Conservation (phyloP, 2,797 vertebrate genomes). For the Neostethus bicornis region DNA sequence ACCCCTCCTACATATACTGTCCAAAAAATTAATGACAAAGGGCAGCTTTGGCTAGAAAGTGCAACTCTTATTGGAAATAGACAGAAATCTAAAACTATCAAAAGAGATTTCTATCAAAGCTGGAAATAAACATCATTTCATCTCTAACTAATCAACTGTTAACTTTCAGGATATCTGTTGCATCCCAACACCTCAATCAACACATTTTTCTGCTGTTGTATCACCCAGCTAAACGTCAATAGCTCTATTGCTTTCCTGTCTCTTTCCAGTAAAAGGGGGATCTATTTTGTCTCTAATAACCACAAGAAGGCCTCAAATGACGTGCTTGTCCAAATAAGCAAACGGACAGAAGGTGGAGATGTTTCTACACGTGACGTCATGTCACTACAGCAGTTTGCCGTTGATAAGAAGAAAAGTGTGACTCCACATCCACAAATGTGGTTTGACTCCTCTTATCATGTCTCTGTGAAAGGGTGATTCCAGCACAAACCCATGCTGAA, state of each 20-base stretch:
- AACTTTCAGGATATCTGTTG: no score
- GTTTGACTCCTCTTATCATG: slow-evolving; percentile 54
- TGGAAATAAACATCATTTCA: slow-evolving; percentile 6
- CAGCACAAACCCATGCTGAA: not conserved
- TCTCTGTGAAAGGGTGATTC: slow-evolving; percentile 30
- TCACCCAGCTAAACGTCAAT: not conserved
- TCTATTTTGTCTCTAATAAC: not conserved
- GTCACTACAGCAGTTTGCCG: slow-evolving; percentile 56
- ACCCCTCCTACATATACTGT: no score
- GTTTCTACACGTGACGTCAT: slow-evolving; percentile 69
- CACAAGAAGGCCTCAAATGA: slow-evolving; percentile 42
- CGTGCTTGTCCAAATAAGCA: slow-evolving; percentile 49
- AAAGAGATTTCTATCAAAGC: not conserved
- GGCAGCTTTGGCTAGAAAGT: no score
- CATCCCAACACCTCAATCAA: slow-evolving; percentile 26
- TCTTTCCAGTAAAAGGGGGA: slow-evolving; percentile 6
- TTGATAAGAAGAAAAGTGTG: slow-evolving; percentile 68
- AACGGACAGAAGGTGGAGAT: slow-evolving; percentile 36
- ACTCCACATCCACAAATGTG: slow-evolving; percentile 68
- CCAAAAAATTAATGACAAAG: no score
- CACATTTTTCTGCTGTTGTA: slow-evolving; percentile 20
- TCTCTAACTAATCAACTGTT: no score
- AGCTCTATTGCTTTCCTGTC: not conserved
- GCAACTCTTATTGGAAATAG: no score
- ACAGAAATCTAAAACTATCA: not conserved